phyloP scores from a whole-genome alignment of 2,113 vertebrate species.

The Glareola pratincola region DNA sequence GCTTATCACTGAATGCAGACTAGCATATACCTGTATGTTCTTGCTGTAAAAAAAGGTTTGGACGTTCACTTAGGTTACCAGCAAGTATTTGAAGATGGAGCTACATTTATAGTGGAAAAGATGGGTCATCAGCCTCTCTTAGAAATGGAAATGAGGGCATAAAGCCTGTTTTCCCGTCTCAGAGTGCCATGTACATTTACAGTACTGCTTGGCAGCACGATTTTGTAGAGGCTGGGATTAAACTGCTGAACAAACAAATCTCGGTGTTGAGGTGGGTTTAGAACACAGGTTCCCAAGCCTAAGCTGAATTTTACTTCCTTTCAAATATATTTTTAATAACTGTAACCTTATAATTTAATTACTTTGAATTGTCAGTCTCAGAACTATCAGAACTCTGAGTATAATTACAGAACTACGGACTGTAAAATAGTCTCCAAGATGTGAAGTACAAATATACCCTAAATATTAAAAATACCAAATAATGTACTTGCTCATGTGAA shows the following conservation, averaged over 20 bases:
- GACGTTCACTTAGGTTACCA: neutral
- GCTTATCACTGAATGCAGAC: neutral
- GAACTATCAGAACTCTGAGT: neutral
- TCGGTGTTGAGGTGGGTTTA: neutral
- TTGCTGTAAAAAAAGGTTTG: neutral
- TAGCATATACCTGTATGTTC: neutral
- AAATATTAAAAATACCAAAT: neutral
- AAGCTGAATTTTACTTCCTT: neutral
- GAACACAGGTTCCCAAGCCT: neutral
- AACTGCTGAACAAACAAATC: constrained; percentile 38
- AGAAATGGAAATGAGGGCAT: constrained; percentile 12
- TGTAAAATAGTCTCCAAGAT: neutral
- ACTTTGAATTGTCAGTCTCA: neutral
- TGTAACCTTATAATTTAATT: constrained; percentile 18
- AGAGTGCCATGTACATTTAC: neutral
- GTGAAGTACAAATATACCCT: neutral
- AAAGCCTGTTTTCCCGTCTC: neutral
- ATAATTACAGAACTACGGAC: neutral
- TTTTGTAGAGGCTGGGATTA: constrained; percentile 19
- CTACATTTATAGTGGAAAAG: neutral
- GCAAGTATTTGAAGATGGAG: neutral
- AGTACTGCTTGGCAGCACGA: neutral
- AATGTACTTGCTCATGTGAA: neutral
- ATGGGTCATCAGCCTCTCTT: neutral
- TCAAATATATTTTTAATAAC: constrained; percentile 8